phyloP scores from a whole-genome alignment of 2,113 vertebrate species.

The Sinocyclocheilus maitianheensis region DNA sequence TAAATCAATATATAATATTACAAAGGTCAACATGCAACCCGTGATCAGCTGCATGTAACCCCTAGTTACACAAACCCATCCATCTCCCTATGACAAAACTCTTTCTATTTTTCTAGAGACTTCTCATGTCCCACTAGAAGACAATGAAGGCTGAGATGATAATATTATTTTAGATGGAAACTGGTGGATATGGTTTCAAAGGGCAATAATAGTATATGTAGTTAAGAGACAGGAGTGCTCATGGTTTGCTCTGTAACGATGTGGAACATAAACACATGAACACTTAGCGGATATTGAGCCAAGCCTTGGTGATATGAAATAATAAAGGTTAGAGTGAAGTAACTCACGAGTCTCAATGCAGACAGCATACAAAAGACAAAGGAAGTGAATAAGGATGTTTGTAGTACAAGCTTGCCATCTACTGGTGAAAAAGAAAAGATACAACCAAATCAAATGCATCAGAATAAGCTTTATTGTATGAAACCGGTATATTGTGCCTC shows the following conservation, averaged over 20 bases:
- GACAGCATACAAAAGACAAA: not conserved
- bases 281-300: not conserved
- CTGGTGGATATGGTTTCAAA: constrained; percentile 28
- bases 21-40: constrained; percentile 66
- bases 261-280: not conserved
- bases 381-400: constrained; percentile 1
- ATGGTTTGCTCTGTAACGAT: not conserved
- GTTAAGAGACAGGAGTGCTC: not conserved
- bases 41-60: constrained; percentile 56
- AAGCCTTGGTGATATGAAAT: not conserved
- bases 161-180: constrained; percentile 23
- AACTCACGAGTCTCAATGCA: not conserved
- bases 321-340: not conserved
- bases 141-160: constrained; percentile 13
- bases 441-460: not conserved
- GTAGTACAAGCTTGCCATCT: constrained; percentile 65
- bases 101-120: constrained; percentile 27
- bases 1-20: constrained; percentile 78
- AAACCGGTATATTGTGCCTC: not conserved
- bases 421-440: constrained; percentile 55
- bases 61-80: constrained; percentile 51
- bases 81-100: constrained; percentile 54
- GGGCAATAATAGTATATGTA: not conserved
- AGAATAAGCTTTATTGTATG: not conserved
- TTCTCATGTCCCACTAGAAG: constrained; percentile 17